A percentile compares a stretch with the other conserved stretches of the same genome.
phyloP scores from a whole-genome alignment of 2,113 vertebrate species.

The Toxostoma redivivum region DNA sequence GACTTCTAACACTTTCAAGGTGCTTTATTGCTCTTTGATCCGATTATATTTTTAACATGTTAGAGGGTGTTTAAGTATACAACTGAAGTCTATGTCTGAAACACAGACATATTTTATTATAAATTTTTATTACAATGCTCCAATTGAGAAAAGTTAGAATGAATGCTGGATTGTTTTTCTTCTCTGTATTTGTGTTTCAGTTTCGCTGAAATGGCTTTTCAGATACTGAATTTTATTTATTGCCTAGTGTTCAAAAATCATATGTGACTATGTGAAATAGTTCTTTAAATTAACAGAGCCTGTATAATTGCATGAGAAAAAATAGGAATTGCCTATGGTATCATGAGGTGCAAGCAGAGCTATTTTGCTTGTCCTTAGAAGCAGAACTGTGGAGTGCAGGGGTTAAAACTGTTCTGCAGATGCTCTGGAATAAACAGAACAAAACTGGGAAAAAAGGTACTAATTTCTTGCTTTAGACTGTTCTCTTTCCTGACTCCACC shows the following conservation, averaged over 20 bases:
- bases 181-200: not conserved
- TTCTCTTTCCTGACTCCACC: conserved; percentile 25
- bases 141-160: not conserved
- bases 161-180: not conserved
- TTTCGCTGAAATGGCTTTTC: not conserved
- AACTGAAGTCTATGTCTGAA: not conserved
- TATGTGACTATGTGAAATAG: not conserved
- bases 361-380: not conserved
- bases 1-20: not conserved
- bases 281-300: not conserved
- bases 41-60: not conserved
- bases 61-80: not conserved
- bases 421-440: not conserved
- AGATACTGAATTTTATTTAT: not conserved
- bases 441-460: conserved; percentile 3
- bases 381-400: not conserved
- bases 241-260: not conserved
- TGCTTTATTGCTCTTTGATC: not conserved
- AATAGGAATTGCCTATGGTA: not conserved
- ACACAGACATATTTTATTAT: not conserved
- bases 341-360: not conserved
- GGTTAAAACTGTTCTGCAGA: not conserved
- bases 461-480: not conserved
- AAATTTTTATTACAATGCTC: not conserved
- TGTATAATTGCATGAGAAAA: not conserved